Base-by-base conservation (phyloP, 2,888 invertebrate species). In the Hesperia comma region DNA sequence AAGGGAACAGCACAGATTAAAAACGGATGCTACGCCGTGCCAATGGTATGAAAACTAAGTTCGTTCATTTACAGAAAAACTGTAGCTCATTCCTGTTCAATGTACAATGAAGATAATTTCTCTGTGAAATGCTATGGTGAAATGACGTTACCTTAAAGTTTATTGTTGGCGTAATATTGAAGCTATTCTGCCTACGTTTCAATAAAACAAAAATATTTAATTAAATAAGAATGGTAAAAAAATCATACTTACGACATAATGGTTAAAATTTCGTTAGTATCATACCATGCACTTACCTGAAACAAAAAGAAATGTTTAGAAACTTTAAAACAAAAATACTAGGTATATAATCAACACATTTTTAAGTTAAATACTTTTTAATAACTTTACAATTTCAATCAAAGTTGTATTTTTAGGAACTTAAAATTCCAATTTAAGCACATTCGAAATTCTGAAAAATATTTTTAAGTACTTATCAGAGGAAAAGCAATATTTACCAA, bases 211-310 rank as follows among this genome's bases (percentile, higher is more conserved):
- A 26, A 26, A 26, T 2, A 26, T 26, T 26, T 26, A n/a, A n/a
- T 26, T 26, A 26, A 26, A 26, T 26, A 26, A 26, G 26, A 26
- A 26, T 26, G 26, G 26, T 26, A 26, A 37, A 37, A 37, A 10
- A 6, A 19, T 37, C 14, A 51, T 62, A 69, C 66, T 69, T 63
- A 49, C 61, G 33, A 60, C 21, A 54, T 15, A n/a, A n/a, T 14
- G 21, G 21, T 57, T 56, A 19, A 56, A 21, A 63, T 61, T 54
- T 21, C 8, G 8, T 51, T 14, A 51, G 26, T 49, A 26, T 51
- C 58, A 61, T 58, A 68, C 67, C 68, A 53, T 43, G 54, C 63
- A 72, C 73, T 74, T 75, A 73, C 72, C 73, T 73, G 72, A 41
- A 70, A 71, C 54, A 66, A 57, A 49, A 26, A 26, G 5, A 26